Base-by-base conservation (phyloP, 2,888 invertebrate genomes). In the Seira ritae region DNA sequence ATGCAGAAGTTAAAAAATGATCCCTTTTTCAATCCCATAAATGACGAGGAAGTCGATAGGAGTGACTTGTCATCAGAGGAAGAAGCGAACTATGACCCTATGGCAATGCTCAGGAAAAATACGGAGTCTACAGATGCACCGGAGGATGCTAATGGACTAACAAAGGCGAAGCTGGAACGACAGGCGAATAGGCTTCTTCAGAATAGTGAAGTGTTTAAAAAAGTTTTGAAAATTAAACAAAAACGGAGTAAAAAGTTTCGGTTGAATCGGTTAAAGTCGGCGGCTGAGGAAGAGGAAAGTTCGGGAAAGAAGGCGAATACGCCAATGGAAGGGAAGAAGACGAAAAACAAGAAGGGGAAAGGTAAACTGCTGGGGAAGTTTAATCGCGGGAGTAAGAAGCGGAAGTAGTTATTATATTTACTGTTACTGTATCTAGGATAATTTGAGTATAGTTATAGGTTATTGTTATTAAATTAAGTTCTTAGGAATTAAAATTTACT, bases 101-200 rank as follows among this genome's bases (percentile, higher is more conserved):
- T 82, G 42, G 76, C 67, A 72, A 77, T 82, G 82, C 31, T 82
- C n/a, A 20, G 77, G 24, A 71, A 72, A 71, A 76, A 62, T 60
- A 72, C 76, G 2, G 23, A 24, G 19, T 15, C 78, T 1, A 0
- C 24, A 12, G 65, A 50, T 10, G 1, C 74, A 4, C 37, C 24
- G 15, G 67, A 71, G 1, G 68, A 20, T n/a, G 46, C 71, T 12
- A 83, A 85, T 20, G 8, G 2, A 0, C 12, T 68, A 60, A 42
- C 82, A 0, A 82, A 82, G 72, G 60, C 76, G 0, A 82, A 82
- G 24, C 22, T 82, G 15, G 86, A 85, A 70, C 84, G 82, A 24
- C 74, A 88, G 67, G 83, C 87, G 15, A 87, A 87, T 78, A 74
- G 85, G n/a, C 72, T 88, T 50, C 77, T 89, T 0, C 87, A 87